Conservation (phyloP, 1,140 invertebrate genomes). For the Doryteuthis pealeii region DNA sequence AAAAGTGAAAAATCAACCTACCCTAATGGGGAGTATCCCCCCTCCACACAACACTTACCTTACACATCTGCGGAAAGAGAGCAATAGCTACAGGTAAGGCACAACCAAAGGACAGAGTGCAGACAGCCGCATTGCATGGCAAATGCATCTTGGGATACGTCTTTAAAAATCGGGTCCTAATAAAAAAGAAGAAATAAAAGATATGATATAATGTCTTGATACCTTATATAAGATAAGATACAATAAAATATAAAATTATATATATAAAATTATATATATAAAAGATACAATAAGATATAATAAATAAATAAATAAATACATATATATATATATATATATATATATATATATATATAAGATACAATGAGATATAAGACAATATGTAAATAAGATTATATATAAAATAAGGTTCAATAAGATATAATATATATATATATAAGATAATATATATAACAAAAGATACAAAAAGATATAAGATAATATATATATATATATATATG, state of each 20-base stretch:
- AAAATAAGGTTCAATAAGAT: too few relatives aligned
- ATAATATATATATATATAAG: too few relatives aligned
- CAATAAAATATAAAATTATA: not conserved
- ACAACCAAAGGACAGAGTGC: constrained; percentile 55
- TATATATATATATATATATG: too few relatives aligned
- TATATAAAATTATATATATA: too few relatives aligned
- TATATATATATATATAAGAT: too few relatives aligned
- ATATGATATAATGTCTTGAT: not conserved
- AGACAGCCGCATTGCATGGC: constrained; percentile 57
- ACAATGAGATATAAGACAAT: too few relatives aligned
- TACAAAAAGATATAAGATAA: too few relatives aligned
- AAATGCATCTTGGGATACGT: constrained; percentile 51
- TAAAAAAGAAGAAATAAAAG: constrained; percentile 17
- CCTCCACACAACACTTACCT: constrained; percentile 42
- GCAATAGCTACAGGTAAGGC: constrained; percentile 60
- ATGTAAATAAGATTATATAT: too few relatives aligned
- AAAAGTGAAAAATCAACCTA: not conserved
- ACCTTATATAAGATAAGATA: not conserved
- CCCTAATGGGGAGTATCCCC: not conserved
- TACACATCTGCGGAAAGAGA: constrained; percentile 59
- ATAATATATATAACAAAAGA: too few relatives aligned
- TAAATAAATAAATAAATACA: too few relatives aligned
- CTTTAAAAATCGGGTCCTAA: constrained; percentile 53
- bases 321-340: too few relatives aligned
- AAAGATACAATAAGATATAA: too few relatives aligned